A percentile compares a stretch with the other conserved stretches of the same genome.
Conservation (phyloP, 2,113 vertebrate species). For the Callorhinus ursinus region DNA sequence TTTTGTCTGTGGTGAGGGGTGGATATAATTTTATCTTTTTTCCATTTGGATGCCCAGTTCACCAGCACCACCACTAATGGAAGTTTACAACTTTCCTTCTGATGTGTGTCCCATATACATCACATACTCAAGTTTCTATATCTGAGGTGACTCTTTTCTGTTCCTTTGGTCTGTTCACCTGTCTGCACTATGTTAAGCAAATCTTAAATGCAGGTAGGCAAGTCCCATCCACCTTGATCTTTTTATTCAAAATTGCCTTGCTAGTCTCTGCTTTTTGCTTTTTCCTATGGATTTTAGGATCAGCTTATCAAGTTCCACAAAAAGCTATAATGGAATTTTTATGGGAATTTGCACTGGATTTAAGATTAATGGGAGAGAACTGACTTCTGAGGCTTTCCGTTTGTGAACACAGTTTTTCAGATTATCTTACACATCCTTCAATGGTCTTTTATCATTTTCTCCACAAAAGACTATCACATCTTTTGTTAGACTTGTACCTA, state of each 20-base stretch:
- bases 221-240: neutral
- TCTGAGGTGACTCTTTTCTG: neutral
- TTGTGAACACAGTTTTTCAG: neutral
- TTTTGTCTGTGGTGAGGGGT: neutral
- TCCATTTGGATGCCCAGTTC: neutral
- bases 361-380: neutral
- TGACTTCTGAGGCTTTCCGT: neutral
- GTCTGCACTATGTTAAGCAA: neutral
- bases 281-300: constrained; percentile 12
- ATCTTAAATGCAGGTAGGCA: neutral
- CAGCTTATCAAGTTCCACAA: constrained; percentile 19
- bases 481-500: neutral
- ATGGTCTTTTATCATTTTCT: neutral
- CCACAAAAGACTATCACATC: neutral
- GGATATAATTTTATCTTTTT: neutral
- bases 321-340: neutral
- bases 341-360: neutral
- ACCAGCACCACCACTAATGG: neutral
- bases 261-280: constrained; percentile 6
- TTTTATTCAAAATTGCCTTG: neutral
- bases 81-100: neutral
- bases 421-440: neutral
- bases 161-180: neutral
- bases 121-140: neutral
- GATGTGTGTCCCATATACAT: neutral